Percentiles rank a stretch among this genome's conserved stretches.
phyloP scores from a whole-genome alignment of 1,140 invertebrate genomes.

The Rhynchophorus ferrugineus region DNA sequence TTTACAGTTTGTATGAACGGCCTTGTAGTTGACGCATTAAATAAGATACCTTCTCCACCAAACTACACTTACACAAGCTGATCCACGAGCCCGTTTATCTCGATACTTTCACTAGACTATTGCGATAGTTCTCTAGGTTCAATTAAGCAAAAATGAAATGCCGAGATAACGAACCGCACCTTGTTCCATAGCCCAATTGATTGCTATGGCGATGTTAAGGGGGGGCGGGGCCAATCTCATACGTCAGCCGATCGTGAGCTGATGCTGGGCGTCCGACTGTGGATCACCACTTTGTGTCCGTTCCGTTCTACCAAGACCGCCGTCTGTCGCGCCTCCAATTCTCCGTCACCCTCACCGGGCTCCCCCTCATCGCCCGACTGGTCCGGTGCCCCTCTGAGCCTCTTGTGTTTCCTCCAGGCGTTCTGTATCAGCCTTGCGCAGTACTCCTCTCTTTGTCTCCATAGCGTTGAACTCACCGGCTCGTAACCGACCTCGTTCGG shows the following conservation, averaged over 20 bases:
- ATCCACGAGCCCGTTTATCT: slow-evolving; percentile 22
- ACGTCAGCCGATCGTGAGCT: slow-evolving; percentile 73
- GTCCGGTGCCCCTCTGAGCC: slow-evolving; percentile 47
- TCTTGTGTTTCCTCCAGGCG: slow-evolving; percentile 82
- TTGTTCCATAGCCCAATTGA: slow-evolving; percentile 17
- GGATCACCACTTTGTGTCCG: slow-evolving; percentile 82
- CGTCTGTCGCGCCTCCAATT: slow-evolving; percentile 52
- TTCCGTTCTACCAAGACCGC: slow-evolving; percentile 77
- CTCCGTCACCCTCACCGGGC: slow-evolving; percentile 32
- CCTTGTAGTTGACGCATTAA: slow-evolving; percentile 34
- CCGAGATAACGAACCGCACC: slow-evolving; percentile 20
- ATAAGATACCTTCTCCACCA: slow-evolving; percentile 41
- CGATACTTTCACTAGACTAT: slow-evolving; percentile 5
- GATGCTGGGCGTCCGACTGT: slow-evolving; percentile 73
- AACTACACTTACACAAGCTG: slow-evolving; percentile 40
- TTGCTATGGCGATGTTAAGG: slow-evolving; percentile 39
- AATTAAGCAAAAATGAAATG: slow-evolving; percentile 7
- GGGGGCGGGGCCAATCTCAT: slow-evolving; percentile 60
- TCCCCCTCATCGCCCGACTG: slow-evolving; percentile 39
- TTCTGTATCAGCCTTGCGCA: slow-evolving; percentile 91
- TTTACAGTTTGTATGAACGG: slow-evolving; percentile 31
- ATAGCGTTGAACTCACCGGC: slow-evolving; percentile 85
- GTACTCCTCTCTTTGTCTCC: slow-evolving; percentile 92
- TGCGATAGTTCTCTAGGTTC: slow-evolving; percentile 3
- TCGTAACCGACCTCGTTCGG: slow-evolving; percentile 84